Percentiles rank a stretch among this genome's conserved stretches.
phyloP scores from a whole-genome alignment of 2,113 vertebrate species.

The Archilochus colubris region DNA sequence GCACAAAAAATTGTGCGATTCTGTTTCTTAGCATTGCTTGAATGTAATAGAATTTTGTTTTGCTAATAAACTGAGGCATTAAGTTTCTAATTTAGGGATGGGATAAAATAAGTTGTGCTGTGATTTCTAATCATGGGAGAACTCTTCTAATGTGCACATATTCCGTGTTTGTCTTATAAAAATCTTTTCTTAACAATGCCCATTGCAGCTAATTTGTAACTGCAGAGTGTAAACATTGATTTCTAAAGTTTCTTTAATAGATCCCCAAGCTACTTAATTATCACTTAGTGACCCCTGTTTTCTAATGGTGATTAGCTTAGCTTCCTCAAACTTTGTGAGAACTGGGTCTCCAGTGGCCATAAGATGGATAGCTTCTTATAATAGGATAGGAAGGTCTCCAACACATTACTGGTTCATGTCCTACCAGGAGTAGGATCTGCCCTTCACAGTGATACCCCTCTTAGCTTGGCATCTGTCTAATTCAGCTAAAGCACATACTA shows the following conservation, averaged over 20 bases:
- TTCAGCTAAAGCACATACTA: background rate
- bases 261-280: constrained; percentile 75
- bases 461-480: background rate
- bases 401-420: background rate
- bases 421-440: background rate
- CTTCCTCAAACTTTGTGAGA: constrained; percentile 46
- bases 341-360: constrained; percentile 14
- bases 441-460: background rate
- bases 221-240: constrained; percentile 62
- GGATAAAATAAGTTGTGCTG: constrained; percentile 59
- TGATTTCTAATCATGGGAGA: constrained; percentile 58
- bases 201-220: constrained; percentile 75
- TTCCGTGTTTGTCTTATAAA: constrained; percentile 60
- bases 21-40: constrained; percentile 31
- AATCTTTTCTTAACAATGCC: constrained; percentile 71
- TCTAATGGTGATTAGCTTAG: constrained; percentile 60
- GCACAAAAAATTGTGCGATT: constrained; percentile 21
- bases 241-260: constrained; percentile 69
- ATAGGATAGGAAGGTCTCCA: constrained; percentile 5
- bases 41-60: constrained; percentile 47
- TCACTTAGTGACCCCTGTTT: constrained; percentile 70
- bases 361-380: constrained; percentile 40
- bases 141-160: constrained; percentile 27
- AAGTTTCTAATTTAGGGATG: constrained; percentile 65
- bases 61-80: constrained; percentile 66